A percentile compares a stretch with the other conserved stretches of the same genome.
These are phyloP conservation scores for Trididemnum miniatum DNA, from an alignment of 23 tunicate genomes.

Conservation along the genomic window DNA sequence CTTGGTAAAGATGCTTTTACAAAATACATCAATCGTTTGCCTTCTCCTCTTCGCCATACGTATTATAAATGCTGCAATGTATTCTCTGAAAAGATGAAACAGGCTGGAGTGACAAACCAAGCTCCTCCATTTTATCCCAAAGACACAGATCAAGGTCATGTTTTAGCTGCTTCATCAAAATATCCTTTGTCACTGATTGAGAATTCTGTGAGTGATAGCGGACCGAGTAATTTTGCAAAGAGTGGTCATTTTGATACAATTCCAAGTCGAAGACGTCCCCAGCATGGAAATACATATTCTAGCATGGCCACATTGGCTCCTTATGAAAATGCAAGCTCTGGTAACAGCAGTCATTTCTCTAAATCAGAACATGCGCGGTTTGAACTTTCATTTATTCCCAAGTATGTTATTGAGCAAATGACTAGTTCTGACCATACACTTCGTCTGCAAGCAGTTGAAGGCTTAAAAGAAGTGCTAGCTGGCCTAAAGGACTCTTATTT, in stretches of 20 bases:
- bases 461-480: conserved; percentile 21
- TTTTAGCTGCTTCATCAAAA: background rate
- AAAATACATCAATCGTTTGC: conserved; percentile 47
- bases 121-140: background rate
- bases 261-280: background rate
- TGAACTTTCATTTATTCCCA: conserved; percentile 67
- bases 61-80: conserved; percentile 11
- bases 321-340: background rate
- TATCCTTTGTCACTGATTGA: conserved; percentile 17
- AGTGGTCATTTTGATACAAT: conserved; percentile 58
- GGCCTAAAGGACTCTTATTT: conserved; percentile 9
- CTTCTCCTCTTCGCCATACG: conserved; percentile 43
- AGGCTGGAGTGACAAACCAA: no score
- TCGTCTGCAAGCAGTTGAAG: conserved; percentile 59
- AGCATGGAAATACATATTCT: background rate
- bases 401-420: conserved; percentile 42
- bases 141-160: background rate
- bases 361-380: background rate
- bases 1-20: conserved; percentile 58
- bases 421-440: conserved; percentile 34
- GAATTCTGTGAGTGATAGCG: background rate
- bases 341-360: background rate
- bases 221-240: conserved; percentile 28
- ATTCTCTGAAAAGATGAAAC: background rate
- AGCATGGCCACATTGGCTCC: background rate